These are phyloP conservation scores for Garra rufa DNA, from an alignment of 2,113 vertebrate genomes.

Conservation along the genomic window DNA sequence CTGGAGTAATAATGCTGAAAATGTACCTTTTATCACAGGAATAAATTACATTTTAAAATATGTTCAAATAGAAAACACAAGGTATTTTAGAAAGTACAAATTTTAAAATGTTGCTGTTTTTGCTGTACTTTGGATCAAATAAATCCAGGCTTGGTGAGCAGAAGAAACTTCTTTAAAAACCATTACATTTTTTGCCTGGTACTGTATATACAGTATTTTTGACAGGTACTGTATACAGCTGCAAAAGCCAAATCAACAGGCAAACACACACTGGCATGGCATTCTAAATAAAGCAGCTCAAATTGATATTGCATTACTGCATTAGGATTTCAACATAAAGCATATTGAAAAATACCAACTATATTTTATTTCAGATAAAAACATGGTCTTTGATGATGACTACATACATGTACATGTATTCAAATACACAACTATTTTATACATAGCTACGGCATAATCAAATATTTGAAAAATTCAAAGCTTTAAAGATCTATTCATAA, in stretches of 20 bases:
- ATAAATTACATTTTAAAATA: too few relatives aligned
- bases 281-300: background rate
- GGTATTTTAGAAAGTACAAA: too few relatives aligned
- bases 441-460: constrained; percentile 48
- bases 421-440: constrained; percentile 48
- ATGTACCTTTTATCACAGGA: too few relatives aligned
- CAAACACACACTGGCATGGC: background rate
- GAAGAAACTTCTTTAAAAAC: too few relatives aligned
- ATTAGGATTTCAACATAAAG: constrained; percentile 8
- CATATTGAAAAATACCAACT: constrained; percentile 49
- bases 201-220: too few relatives aligned
- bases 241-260: background rate
- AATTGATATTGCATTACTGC: background rate
- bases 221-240: too few relatives aligned
- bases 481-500: constrained; percentile 30
- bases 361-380: constrained; percentile 55
- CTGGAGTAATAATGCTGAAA: too few relatives aligned
- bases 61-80: too few relatives aligned
- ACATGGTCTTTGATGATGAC: constrained; percentile 40
- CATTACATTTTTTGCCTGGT: too few relatives aligned
- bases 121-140: too few relatives aligned
- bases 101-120: too few relatives aligned
- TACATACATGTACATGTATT: constrained; percentile 52
- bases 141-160: too few relatives aligned
- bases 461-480: constrained; percentile 45